A percentile compares a stretch with the other conserved stretches of the same genome.
Conservation (phyloP, 2,797 vertebrate species). For the Thripadectes ignobilis region DNA sequence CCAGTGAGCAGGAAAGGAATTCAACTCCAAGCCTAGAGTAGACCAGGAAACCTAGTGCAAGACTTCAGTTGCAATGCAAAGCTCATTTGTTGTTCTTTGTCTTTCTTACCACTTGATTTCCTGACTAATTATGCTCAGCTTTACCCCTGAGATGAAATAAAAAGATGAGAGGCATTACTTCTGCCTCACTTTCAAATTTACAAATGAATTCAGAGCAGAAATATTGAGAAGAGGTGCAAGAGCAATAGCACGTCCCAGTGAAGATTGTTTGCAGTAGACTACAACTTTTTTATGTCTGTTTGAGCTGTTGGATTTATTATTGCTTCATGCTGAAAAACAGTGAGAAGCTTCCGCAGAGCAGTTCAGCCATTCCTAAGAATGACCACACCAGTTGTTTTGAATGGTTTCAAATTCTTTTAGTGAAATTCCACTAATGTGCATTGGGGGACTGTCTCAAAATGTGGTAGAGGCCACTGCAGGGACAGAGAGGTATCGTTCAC, state of each 20-base stretch:
- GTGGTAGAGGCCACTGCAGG: slow-evolving; percentile 44
- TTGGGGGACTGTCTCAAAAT: slow-evolving; percentile 41
- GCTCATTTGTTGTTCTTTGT: neutral
- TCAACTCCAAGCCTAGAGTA: neutral
- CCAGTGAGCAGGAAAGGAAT: neutral
- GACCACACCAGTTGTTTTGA: slow-evolving; percentile 5
- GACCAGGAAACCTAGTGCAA: neutral
- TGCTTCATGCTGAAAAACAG: neutral
- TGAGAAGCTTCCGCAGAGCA: neutral
- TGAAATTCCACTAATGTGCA: slow-evolving; percentile 23
- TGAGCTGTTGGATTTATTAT: neutral
- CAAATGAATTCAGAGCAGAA: neutral
- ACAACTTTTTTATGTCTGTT: neutral
- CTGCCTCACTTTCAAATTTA: neutral
- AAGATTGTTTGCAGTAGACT: neutral
- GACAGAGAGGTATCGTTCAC: slow-evolving; percentile 66
- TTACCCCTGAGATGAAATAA: neutral
- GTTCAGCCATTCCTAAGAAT: neutral
- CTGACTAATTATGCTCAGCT: neutral
- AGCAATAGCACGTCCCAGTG: neutral
- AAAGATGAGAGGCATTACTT: neutral
- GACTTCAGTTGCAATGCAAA: neutral
- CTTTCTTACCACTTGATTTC: neutral
- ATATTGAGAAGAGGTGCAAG: neutral
- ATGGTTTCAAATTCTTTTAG: neutral